Evolutionary conservation across 2,797 vertebrate species (phyloP).

Genomic region (Hozukius guyotensis): DNA sequence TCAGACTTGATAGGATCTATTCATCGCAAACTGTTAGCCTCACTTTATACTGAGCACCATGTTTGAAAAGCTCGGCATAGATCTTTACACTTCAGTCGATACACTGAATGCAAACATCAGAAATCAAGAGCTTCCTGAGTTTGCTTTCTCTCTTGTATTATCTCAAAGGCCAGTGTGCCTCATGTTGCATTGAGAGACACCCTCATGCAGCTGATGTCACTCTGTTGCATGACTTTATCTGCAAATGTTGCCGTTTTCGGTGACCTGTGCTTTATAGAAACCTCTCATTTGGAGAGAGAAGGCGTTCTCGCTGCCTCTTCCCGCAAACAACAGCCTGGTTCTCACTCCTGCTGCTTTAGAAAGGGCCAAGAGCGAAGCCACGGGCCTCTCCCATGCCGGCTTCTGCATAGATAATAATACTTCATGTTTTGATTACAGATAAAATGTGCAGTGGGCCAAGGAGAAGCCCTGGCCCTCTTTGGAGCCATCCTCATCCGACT

Average conservation of each 20-base stretch:
- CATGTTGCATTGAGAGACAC: slow-evolving; percentile 18
- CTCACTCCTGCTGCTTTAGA: slow-evolving; percentile 45
- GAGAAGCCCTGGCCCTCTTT: slow-evolving; percentile 5
- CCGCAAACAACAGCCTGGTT: slow-evolving; percentile 55
- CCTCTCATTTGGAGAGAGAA: slow-evolving; percentile 74
- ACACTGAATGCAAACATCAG: slow-evolving; percentile 8
- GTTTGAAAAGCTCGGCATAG: slow-evolving; percentile 29
- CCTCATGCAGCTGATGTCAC: slow-evolving; percentile 33
- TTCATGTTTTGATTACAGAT: slow-evolving; percentile 47
- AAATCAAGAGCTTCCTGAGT: background rate
- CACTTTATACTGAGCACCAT: background rate
- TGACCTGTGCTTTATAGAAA: slow-evolving; percentile 62
- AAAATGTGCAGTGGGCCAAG: slow-evolving; percentile 21
- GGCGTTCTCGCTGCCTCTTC: slow-evolving; percentile 48
- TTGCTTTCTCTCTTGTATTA: background rate
- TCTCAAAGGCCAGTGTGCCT: slow-evolving; percentile 3
- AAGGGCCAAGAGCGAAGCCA: slow-evolving; percentile 34
- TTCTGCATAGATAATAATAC: slow-evolving; percentile 49
- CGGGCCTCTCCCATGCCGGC: slow-evolving; percentile 39
- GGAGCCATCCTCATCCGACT: background rate
- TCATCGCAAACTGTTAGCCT: background rate
- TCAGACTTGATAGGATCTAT: slow-evolving; percentile 19
- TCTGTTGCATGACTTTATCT: slow-evolving; percentile 46
- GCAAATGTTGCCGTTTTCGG: slow-evolving; percentile 51
- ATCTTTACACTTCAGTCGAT: slow-evolving; percentile 2